Conservation (phyloP, 2,888 invertebrate species). For the Cyclophora albipunctata region DNA sequence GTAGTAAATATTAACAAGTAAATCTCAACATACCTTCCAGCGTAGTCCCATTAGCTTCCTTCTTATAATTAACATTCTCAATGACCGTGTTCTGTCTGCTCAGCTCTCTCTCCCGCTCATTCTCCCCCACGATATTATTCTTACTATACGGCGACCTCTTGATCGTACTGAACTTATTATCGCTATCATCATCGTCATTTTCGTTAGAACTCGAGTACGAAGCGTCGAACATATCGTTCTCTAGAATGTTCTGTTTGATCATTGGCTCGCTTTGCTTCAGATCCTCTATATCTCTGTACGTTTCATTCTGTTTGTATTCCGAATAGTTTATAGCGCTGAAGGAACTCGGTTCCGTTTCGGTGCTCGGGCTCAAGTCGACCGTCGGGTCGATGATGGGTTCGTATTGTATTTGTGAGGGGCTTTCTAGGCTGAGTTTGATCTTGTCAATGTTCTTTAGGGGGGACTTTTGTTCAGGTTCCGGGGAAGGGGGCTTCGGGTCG, state of each 20-base stretch:
- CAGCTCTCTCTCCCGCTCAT: constrained; percentile 43
- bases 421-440: constrained; percentile 66
- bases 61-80: constrained; percentile 65
- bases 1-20: too few species aligned
- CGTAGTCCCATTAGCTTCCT: constrained; percentile 60
- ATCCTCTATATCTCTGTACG: constrained; percentile 44
- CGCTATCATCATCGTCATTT: constrained; percentile 77
- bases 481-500: constrained; percentile 21
- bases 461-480: constrained; percentile 48
- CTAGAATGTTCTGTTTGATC: constrained; percentile 70
- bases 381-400: constrained; percentile 64
- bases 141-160: constrained; percentile 81
- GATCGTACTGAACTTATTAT: constrained; percentile 83
- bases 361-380: constrained; percentile 58
- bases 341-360: constrained; percentile 50
- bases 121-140: constrained; percentile 46
- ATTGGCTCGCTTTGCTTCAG: constrained; percentile 63
- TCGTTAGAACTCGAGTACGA: constrained; percentile 71
- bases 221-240: constrained; percentile 69
- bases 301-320: constrained; percentile 31
- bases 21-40: constrained; percentile 40
- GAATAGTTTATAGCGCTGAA: constrained; percentile 57
- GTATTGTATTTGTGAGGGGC: constrained; percentile 68
- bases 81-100: constrained; percentile 69
- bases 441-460: constrained; percentile 69